Conservation (phyloP, 2,888 invertebrate genomes). For the Cantharis rufa region DNA sequence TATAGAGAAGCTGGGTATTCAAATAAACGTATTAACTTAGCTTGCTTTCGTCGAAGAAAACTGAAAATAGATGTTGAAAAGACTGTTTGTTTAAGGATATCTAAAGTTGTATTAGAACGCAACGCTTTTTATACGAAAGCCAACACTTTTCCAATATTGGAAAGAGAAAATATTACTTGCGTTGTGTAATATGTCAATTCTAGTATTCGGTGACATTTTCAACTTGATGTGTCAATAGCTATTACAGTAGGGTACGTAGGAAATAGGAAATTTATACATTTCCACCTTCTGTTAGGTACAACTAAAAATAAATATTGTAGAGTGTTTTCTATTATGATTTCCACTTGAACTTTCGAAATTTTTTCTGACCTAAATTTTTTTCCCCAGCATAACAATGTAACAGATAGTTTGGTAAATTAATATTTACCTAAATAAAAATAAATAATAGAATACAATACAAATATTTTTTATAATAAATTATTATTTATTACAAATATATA, state of each 20-base stretch:
- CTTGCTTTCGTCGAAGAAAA: constrained; percentile 1
- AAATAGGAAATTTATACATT: neutral
- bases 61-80: constrained; percentile 6
- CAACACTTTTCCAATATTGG: constrained; percentile 20
- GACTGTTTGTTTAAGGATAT: constrained; percentile 15
- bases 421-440: neutral
- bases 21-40: constrained; percentile 14
- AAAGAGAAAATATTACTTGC: constrained; percentile 12
- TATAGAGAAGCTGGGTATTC: neutral
- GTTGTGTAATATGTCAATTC: constrained; percentile 19
- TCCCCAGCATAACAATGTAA: neutral
- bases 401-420: neutral
- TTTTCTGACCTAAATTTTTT: neutral
- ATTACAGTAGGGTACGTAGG: constrained; percentile 8
- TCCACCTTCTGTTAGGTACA: neutral
- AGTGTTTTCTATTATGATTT: neutral
- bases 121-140: constrained; percentile 12
- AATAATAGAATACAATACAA: no score
- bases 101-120: constrained; percentile 15
- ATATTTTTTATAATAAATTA: no score
- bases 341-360: neutral
- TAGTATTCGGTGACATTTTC: constrained; percentile 7
- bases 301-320: neutral
- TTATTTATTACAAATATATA: no score
- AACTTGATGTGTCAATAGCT: constrained; percentile 10